Conservation (phyloP, 2,888 invertebrate species). For the Stenchaetothrips biformis region DNA sequence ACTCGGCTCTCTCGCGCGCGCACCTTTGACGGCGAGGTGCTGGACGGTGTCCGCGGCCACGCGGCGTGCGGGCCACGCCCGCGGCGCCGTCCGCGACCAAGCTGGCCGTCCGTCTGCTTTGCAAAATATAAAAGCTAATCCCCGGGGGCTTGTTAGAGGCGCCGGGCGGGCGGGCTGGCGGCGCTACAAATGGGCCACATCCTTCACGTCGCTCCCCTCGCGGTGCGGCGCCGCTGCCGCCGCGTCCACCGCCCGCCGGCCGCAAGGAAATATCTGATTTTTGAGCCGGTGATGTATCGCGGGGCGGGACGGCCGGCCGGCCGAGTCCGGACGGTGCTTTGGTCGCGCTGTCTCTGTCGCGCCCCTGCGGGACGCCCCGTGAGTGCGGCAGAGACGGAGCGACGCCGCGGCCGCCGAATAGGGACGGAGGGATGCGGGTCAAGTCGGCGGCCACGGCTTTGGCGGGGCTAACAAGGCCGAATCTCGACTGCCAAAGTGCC, state of each 20-base stretch:
- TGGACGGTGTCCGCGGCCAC: no score
- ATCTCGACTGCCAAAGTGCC: no score
- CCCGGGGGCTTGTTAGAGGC: neutral
- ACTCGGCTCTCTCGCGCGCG: no score
- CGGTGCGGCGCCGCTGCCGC: neutral
- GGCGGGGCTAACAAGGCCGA: neutral
- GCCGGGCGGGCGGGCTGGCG: neutral
- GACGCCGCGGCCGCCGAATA: neutral
- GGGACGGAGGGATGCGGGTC: neutral
- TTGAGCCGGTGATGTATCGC: slow-evolving; percentile 20
- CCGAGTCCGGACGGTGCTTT: neutral
- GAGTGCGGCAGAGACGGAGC: neutral
- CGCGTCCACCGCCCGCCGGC: neutral
- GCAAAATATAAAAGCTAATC: neutral
- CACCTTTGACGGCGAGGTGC: no score
- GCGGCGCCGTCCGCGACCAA: neutral
- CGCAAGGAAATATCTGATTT: slow-evolving; percentile 14
- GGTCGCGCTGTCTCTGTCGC: neutral
- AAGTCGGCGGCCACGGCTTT: neutral
- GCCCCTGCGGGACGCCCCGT: neutral
- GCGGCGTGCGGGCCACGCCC: no score
- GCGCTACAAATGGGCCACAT: slow-evolving; percentile 7
- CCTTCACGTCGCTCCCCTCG: slow-evolving; percentile 9
- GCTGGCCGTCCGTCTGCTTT: neutral
- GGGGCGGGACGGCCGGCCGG: neutral